These are phyloP conservation scores for Phorcus lineatus DNA, from an alignment of 2,888 invertebrate genomes.

Conservation along the genomic window DNA sequence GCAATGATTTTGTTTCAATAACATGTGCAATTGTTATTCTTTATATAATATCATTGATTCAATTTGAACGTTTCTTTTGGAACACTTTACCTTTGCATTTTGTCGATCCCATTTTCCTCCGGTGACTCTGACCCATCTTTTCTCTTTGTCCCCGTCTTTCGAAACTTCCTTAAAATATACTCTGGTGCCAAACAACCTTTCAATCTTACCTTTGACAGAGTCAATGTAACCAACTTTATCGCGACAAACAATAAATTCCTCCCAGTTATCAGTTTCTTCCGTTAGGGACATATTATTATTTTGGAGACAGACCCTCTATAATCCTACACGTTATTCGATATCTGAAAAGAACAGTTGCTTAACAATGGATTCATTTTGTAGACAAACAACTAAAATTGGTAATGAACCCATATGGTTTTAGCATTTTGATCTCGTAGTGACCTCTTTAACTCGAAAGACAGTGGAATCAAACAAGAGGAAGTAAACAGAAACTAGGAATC, in stretches of 20 bases:
- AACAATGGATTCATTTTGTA: no score
- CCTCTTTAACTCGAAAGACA: neutral
- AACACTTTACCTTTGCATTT: slow-evolving; percentile 51
- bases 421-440: neutral
- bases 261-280: slow-evolving; percentile 26
- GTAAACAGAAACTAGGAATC: neutral
- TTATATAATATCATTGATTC: no score
- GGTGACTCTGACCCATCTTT: slow-evolving; percentile 50
- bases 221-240: slow-evolving; percentile 37
- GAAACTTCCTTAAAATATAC: slow-evolving; percentile 40
- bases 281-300: neutral
- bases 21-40: no score
- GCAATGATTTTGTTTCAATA: no score
- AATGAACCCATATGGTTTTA: neutral
- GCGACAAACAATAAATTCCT: slow-evolving; percentile 48
- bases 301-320: no score
- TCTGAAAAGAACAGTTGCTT: no score
- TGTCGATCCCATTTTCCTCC: slow-evolving; percentile 53
- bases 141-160: slow-evolving; percentile 37
- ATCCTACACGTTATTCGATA: no score
- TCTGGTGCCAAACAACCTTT: slow-evolving; percentile 47
- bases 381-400: neutral
- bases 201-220: slow-evolving; percentile 46
- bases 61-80: no score
- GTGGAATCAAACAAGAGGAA: neutral